A percentile compares a stretch with the other conserved stretches of the same genome.
These are phyloP conservation scores for Microcebus ravelobensis DNA, from an alignment of 2,113 vertebrate genomes.

Conservation along the genomic window DNA sequence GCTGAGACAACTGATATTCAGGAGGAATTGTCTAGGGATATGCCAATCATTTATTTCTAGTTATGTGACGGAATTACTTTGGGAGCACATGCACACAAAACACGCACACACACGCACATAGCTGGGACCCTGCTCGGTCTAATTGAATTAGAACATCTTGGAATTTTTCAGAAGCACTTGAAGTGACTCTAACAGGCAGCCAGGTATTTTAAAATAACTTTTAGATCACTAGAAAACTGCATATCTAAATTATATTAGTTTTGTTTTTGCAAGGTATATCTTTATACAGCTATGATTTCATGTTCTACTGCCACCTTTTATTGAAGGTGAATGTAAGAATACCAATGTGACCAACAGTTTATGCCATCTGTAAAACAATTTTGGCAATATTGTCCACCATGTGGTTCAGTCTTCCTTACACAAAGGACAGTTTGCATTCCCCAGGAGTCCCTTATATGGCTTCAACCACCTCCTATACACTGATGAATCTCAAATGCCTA, in stretches of 20 bases:
- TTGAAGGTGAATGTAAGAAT: constrained; percentile 1
- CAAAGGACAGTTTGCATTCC: neutral
- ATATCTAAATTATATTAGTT: constrained; percentile 22
- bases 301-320: neutral
- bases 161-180: constrained; percentile 42
- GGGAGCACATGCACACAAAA: neutral
- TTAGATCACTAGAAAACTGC: neutral
- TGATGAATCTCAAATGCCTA: neutral
- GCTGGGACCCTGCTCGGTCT: neutral
- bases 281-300: neutral
- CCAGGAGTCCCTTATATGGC: neutral
- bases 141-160: constrained; percentile 33
- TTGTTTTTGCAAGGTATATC: constrained; percentile 3
- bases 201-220: neutral
- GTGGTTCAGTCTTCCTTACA: neutral
- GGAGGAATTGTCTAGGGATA: constrained; percentile 17
- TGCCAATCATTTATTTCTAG: constrained; percentile 43
- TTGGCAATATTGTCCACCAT: neutral
- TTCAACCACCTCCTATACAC: neutral
- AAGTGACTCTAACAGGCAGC: neutral
- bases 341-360: neutral
- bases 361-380: neutral
- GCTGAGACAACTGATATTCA: constrained; percentile 43
- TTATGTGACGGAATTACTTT: neutral
- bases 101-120: neutral